Conservation (phyloP, 2,797 vertebrate species). For the Cygnus olor region DNA sequence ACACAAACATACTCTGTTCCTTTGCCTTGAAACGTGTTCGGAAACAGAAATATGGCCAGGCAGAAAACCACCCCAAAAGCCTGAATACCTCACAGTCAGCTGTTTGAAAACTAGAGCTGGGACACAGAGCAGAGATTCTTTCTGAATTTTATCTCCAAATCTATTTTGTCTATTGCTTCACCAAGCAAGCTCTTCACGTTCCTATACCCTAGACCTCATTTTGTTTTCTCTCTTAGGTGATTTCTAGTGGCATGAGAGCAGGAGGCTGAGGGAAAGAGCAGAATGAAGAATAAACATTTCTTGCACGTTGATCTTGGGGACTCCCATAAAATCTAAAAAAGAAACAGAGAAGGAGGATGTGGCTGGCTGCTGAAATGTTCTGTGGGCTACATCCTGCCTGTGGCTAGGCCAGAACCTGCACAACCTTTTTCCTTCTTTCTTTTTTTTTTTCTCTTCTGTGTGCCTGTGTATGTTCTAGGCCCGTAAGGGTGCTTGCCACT, state of each 20-base stretch:
- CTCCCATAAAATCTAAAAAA: conserved; percentile 58
- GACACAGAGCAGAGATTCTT: not conserved
- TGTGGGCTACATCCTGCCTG: conserved; percentile 56
- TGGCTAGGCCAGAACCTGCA: conserved; percentile 24
- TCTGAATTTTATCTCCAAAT: not conserved
- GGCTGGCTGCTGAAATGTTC: conserved; percentile 43
- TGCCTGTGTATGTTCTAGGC: not conserved
- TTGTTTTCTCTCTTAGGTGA: not conserved
- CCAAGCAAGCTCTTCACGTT: not conserved
- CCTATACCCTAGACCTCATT: not conserved
- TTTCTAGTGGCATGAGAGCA: not conserved
- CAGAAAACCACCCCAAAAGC: not conserved
- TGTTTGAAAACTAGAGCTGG: not conserved
- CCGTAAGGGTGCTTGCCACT: not conserved
- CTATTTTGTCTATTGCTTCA: not conserved
- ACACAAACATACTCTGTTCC: not conserved
- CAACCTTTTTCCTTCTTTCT: not conserved
- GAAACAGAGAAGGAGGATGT: conserved; percentile 60
- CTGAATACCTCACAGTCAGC: not conserved
- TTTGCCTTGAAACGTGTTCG: not conserved
- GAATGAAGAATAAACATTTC: conserved; percentile 2
- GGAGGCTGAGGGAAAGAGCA: conserved; percentile 1
- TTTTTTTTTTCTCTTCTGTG: not conserved
- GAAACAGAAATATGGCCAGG: not conserved
- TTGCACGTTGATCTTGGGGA: conserved; percentile 37